These are phyloP conservation scores for Candoia aspera DNA, from an alignment of 2,113 vertebrate species.

Conservation along the genomic window DNA sequence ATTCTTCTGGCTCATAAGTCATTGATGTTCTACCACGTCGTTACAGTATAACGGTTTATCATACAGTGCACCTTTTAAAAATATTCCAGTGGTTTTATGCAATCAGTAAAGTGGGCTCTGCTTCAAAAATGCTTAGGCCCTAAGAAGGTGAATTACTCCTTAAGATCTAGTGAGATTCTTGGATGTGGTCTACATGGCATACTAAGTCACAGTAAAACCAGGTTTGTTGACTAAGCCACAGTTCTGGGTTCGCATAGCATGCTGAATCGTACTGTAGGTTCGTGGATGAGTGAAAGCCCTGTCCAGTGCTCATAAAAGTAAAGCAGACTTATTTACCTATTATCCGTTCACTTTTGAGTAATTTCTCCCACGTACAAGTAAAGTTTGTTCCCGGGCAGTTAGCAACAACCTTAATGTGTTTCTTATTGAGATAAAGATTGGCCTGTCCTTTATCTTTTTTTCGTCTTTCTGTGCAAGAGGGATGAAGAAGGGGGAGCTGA, in stretches of 20 bases:
- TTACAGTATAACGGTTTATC: too few species aligned
- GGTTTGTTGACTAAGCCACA: not conserved
- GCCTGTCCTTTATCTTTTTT: not conserved
- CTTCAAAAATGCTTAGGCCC: too few species aligned
- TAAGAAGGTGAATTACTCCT: too few species aligned
- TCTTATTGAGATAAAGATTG: not conserved
- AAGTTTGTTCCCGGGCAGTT: not conserved
- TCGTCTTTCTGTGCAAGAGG: not conserved
- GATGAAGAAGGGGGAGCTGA: not conserved
- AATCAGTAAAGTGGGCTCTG: too few species aligned
- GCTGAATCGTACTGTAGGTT: not conserved
- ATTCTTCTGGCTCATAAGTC: too few species aligned
- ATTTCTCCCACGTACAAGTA: fast-evolving
- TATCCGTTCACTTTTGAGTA: not conserved
- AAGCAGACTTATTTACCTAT: not conserved
- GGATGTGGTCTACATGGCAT: too few species aligned
- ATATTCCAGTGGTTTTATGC: too few species aligned
- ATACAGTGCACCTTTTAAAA: too few species aligned
- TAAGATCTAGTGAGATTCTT: too few species aligned
- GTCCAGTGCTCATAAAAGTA: fast-evolving
- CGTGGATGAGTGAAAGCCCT: not conserved
- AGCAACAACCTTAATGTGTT: not conserved
- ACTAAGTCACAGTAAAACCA: not conserved
- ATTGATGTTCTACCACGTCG: too few species aligned
- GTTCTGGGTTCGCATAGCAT: not conserved